Evolutionary conservation across 2,888 invertebrate genomes (phyloP).

Genomic region (Tinea trinotella): DNA sequence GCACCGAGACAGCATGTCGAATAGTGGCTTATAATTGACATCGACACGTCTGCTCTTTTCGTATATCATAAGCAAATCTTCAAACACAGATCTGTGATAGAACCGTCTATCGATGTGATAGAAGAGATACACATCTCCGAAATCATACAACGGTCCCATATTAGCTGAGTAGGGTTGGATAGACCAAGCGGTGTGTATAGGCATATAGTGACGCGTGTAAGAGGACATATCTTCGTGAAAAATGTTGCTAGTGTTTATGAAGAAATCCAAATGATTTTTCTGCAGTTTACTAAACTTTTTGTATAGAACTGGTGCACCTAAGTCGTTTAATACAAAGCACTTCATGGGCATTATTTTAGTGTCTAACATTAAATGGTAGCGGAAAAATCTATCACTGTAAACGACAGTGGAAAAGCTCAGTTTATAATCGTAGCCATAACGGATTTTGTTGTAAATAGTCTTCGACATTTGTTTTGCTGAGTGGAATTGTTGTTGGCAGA

Average conservation of each 20-base stretch:
- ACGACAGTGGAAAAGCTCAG: conserved; percentile 47
- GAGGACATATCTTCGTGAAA: conserved; percentile 11
- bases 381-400: conserved; percentile 66
- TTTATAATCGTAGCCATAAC: conserved; percentile 33
- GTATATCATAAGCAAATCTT: conserved; percentile 24
- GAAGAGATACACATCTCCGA: conserved; percentile 22
- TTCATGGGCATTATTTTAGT: conserved; percentile 24
- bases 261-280: conserved; percentile 22
- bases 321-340: conserved; percentile 23
- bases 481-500: conserved; percentile 24
- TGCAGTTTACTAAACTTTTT: conserved; percentile 23
- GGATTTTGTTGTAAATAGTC: conserved; percentile 38
- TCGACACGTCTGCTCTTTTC: conserved; percentile 23
- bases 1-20: conserved; percentile 23
- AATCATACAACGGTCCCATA: conserved; percentile 22
- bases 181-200: conserved; percentile 26
- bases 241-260: conserved; percentile 18
- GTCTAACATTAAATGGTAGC: conserved; percentile 48
- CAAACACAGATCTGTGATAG: conserved; percentile 24
- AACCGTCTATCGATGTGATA: conserved; percentile 23
- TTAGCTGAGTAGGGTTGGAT: conserved; percentile 24
- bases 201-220: conserved; percentile 23
- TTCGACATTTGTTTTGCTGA: conserved; percentile 28
- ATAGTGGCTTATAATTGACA: conserved; percentile 23
- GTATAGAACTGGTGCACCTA: conserved; percentile 21